Evolutionary conservation across 2,797 vertebrate genomes (phyloP).

Genomic region (Notamacropus eugenii): DNA sequence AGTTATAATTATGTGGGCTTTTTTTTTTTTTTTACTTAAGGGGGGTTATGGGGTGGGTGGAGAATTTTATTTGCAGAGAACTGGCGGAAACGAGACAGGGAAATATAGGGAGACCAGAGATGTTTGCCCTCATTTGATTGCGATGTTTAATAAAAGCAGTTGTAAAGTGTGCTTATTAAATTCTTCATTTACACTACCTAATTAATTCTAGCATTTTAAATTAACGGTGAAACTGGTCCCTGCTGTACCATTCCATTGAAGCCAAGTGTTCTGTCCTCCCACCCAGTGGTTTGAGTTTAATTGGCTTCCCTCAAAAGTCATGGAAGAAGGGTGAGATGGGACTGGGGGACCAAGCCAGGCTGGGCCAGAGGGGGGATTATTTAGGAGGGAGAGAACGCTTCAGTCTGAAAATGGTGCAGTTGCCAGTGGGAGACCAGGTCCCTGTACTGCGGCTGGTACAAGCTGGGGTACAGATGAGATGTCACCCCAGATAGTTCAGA

Average conservation of each 20-base stretch:
- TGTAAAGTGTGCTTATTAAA: slow-evolving; percentile 91
- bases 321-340: slow-evolving; percentile 55
- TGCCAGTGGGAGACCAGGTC: not conserved
- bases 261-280: slow-evolving; percentile 86
- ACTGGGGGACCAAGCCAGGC: slow-evolving; percentile 24
- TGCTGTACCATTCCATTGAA: slow-evolving; percentile 88
- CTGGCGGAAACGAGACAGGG: slow-evolving; percentile 79
- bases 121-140: slow-evolving; percentile 85
- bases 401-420: not conserved
- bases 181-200: slow-evolving; percentile 90
- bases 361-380: not conserved
- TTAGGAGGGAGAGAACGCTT: not conserved
- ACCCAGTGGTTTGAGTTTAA: slow-evolving; percentile 88
- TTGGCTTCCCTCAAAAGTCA: slow-evolving; percentile 84
- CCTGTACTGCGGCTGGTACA: slow-evolving; percentile 24
- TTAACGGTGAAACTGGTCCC: slow-evolving; percentile 91
- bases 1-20: slow-evolving; percentile 82
- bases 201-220: slow-evolving; percentile 92
- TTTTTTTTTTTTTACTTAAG: slow-evolving; percentile 52
- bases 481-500: slow-evolving; percentile 65
- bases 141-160: slow-evolving; percentile 88
- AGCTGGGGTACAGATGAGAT: slow-evolving; percentile 53
- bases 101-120: slow-evolving; percentile 79
- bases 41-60: slow-evolving; percentile 51
- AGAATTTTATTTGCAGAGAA: slow-evolving; percentile 77